Base-by-base conservation (phyloP, 2,797 vertebrate species). In the Leptodactylus fallax region DNA sequence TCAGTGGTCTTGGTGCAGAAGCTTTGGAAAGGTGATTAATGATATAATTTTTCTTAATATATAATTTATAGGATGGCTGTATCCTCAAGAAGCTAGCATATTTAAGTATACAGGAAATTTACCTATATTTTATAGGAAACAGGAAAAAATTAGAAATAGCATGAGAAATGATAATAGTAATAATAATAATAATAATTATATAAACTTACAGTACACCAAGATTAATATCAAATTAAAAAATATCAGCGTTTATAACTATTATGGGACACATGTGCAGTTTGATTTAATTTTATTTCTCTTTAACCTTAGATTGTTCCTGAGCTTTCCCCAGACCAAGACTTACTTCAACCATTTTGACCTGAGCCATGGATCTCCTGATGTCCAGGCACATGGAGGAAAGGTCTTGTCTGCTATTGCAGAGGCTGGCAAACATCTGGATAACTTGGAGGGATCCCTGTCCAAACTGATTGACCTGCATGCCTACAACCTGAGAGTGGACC, bases 391-490 rank as follows among this genome's bases (percentile, higher is more conserved):
- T 60, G 82, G 82, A 7, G 82, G 82, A 0, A 84, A 84, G 27
- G 55, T 74, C 12, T n/a, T 84, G n/a, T 16, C 9, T 47, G 82
- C 82, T 13, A 19, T 84, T 47, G 67, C 0, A 36, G 10, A 56
- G 3, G 69, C 82, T 60, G 61, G n/a, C 45, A 53, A 71, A 23
- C 81, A 83, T 27, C 63, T 83, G 63, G 63, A 83, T 6, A 36
- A 74, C 90, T 91, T 98, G 12, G 53, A 77, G 0, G 9, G 3
- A 0, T 91, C 93, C 14, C 93, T 98, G 6, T 87, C 92, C 58
- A 74, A 9, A 7, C 96, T 97, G 76, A 97, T 96, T 17, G 95
- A 95, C 90, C 95, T 97, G 92, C 97, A 98, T 0, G 95, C 96
- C 87, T 95, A 93, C 84, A 94, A 95, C 83, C 96, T 82, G 45